These are phyloP conservation scores for Liopterus haemorrhoidalis DNA, from an alignment of 2,888 invertebrate species.

Conservation along the genomic window DNA sequence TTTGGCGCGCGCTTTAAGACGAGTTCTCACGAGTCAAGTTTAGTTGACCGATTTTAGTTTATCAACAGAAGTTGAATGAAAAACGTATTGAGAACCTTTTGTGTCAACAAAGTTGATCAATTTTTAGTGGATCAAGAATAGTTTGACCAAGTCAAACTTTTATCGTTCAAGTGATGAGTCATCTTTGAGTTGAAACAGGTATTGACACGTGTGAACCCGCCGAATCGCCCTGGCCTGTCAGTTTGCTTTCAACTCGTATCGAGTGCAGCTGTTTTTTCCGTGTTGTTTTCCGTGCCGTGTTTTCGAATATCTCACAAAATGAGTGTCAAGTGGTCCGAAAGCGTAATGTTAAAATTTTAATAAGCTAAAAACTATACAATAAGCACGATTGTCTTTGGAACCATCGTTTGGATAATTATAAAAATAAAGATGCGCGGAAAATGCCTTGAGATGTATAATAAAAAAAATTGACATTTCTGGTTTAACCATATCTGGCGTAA, in stretches of 20 bases:
- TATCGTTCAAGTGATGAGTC: slow-evolving; percentile 20
- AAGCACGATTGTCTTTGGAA: slow-evolving; percentile 41
- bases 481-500: slow-evolving; percentile 39
- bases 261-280: no score
- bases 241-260: no score
- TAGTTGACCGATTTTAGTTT: no score
- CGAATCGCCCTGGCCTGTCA: no score
- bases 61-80: slow-evolving; percentile 21
- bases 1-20: no score
- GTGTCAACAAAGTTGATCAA: slow-evolving; percentile 16
- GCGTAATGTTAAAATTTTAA: slow-evolving; percentile 38
- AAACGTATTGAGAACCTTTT: slow-evolving; percentile 13
- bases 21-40: slow-evolving; percentile 22
- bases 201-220: slow-evolving; percentile 21
- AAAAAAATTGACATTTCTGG: slow-evolving; percentile 37
- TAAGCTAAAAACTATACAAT: slow-evolving; percentile 39
- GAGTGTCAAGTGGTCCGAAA: no score
- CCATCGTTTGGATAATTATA: slow-evolving; percentile 38
- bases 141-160: no score
- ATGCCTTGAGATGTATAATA: slow-evolving; percentile 38
- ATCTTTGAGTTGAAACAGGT: slow-evolving; percentile 22
- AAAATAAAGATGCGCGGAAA: slow-evolving; percentile 38
- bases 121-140: no score
- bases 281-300: not conserved
- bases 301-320: no score